Evolutionary conservation across 2,797 vertebrate species (phyloP).

Genomic region (Argya squamiceps): DNA sequence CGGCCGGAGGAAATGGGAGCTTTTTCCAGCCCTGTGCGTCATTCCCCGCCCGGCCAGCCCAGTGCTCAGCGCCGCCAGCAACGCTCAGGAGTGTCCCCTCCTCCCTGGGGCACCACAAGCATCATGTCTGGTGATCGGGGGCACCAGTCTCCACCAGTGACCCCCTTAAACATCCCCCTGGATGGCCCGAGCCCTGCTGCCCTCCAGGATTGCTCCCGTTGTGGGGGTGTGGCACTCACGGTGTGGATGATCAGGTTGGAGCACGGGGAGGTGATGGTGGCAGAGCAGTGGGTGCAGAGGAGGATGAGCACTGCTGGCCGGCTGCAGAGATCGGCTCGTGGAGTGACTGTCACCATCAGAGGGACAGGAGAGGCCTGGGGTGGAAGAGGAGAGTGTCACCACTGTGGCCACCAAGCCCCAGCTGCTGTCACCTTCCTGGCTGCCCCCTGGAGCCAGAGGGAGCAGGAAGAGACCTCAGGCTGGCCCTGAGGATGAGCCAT

Average conservation of each 20-base stretch:
- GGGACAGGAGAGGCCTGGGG: background rate
- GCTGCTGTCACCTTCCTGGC: background rate
- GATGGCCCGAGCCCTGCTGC: background rate
- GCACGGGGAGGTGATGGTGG: background rate
- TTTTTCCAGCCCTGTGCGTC: constrained; percentile 88
- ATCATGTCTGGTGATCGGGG: background rate
- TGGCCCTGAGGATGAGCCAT: background rate
- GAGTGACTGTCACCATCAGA: background rate
- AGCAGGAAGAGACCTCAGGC: background rate
- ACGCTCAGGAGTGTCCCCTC: background rate
- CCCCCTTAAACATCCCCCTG: background rate
- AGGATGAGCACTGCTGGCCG: background rate
- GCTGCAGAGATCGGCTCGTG: fast-evolving
- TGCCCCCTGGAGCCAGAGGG: background rate
- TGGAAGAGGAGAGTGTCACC: background rate
- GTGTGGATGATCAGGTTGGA: background rate
- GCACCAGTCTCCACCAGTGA: background rate
- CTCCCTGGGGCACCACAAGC: background rate
- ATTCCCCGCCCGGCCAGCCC: constrained; percentile 76
- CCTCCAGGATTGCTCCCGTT: fast-evolving
- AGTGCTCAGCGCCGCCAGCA: background rate
- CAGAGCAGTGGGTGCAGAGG: background rate
- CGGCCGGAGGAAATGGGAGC: constrained; percentile 84
- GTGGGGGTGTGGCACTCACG: background rate
- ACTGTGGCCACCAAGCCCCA: fast-evolving